A percentile compares a stretch with the other conserved stretches of the same genome.
Evolutionary conservation across 2,113 vertebrate species (phyloP).

Genomic region (Anthoscopus minutus): DNA sequence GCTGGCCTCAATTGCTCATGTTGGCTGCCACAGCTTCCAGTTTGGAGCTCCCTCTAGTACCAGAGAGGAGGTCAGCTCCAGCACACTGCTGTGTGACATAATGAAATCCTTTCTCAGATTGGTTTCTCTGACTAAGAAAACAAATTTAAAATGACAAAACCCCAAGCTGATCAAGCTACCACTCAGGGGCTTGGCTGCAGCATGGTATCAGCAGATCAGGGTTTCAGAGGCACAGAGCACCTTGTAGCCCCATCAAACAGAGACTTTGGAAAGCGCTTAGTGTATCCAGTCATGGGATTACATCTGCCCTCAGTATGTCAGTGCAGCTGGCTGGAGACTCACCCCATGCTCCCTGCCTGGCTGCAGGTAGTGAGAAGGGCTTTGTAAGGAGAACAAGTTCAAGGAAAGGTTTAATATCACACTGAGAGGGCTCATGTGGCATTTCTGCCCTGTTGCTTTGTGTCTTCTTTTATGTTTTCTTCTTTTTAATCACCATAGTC

Average conservation of each 20-base stretch:
- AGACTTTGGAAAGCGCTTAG: neutral
- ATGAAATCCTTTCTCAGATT: neutral
- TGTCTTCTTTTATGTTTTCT: neutral
- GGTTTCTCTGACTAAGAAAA: neutral
- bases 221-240: neutral
- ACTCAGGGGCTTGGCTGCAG: neutral
- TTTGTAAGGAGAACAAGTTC: neutral
- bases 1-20: neutral
- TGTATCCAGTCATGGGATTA: neutral
- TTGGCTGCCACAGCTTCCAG: neutral
- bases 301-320: rapidly evolving
- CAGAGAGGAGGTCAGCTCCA: neutral
- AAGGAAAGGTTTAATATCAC: neutral
- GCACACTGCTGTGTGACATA: rapidly evolving
- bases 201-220: rapidly evolving
- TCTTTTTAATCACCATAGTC: neutral
- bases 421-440: neutral
- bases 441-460: neutral
- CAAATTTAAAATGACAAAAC: neutral
- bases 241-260: neutral
- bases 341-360: neutral
- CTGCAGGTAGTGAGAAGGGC: neutral
- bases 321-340: neutral
- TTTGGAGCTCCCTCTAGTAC: neutral
- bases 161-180: neutral